Conservation (phyloP, 2,888 invertebrate genomes). For the Isoperla grammatica region DNA sequence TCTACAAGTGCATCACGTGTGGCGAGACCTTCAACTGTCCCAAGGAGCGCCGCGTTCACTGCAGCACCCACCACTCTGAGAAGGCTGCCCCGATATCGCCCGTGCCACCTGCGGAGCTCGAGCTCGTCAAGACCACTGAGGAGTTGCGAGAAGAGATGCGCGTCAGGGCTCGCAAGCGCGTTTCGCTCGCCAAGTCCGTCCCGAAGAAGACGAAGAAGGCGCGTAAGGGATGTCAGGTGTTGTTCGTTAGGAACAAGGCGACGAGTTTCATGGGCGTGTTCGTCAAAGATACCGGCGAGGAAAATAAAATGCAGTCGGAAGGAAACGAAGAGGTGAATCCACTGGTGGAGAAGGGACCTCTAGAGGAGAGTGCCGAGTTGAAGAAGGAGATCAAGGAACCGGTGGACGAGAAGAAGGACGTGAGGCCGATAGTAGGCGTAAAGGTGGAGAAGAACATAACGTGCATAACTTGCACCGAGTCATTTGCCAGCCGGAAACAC, state of each 20-base stretch:
- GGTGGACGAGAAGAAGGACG: constrained; percentile 37
- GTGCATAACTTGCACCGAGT: constrained; percentile 41
- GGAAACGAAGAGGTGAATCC: background rate
- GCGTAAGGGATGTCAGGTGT: constrained; percentile 35
- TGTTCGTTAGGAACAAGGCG: constrained; percentile 40
- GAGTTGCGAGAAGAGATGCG: background rate
- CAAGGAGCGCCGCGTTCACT: constrained; percentile 60
- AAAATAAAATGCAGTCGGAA: too few relatives aligned
- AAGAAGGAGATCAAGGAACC: constrained; percentile 29
- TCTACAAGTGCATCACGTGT: constrained; percentile 56
- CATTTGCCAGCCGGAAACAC: constrained; percentile 40
- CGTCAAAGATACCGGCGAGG: constrained; percentile 40
- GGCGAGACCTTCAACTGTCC: constrained; percentile 53
- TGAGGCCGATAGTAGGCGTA: constrained; percentile 36
- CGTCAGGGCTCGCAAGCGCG: background rate
- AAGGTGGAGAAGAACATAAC: constrained; percentile 37
- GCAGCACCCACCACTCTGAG: constrained; percentile 50
- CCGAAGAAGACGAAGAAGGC: background rate
- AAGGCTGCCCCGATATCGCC: constrained; percentile 35
- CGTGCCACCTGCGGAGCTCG: background rate
- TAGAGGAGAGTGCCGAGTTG: constrained; percentile 8
- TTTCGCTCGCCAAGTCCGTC: background rate
- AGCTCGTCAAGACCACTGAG: background rate
- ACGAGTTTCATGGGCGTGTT: constrained; percentile 31
- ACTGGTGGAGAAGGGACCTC: background rate